Evolutionary conservation across 2,888 invertebrate genomes (phyloP), one percentile per base, ranked within the genome.

Genomic region (Thera britannica): DNA sequence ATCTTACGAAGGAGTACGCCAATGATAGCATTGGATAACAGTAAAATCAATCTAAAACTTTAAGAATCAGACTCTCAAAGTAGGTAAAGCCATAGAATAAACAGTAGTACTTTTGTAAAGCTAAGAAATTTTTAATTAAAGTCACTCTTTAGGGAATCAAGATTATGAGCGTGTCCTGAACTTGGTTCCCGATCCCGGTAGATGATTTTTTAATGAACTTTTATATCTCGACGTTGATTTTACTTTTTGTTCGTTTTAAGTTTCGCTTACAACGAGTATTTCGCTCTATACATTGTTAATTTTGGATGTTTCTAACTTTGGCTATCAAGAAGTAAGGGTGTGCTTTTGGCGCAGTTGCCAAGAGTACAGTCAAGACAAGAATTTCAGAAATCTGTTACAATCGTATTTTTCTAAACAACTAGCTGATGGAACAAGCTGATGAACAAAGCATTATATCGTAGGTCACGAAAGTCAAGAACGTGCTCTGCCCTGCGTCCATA

Each of bases 131-230:
- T 75, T 74, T 72, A 75, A 75, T 75, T 75, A 74, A 75, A 74
- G 67, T 74, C 68, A 63, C 72, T 74, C 72, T 72, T 72, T 70
- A 69, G 72, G 70, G 74, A 72, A 75, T 74, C 74, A 72, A 75
- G 74, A 75, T 75, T 75, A 75, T 75, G 72, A 74, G 72, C 68
- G 70, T 62, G 65, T 34, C 58, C 68, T 59, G 61, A 75, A 75
- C 68, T 75, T 72, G 51, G 71, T 72, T 69, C 67, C 68, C 70
- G 69, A 75, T 72, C 71, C 72, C 70, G 64, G 62, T 67, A 72
- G 69, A 71, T 75, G 74, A 73, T 72, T 75, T 73, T 75, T 74
- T 74, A 74, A 74, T 74, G 75, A 72, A 75, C 72, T 74, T 23
- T 69, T 66, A 64, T 69, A 71, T 72, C 66, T 73, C 63, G 61